A percentile compares a stretch with the other conserved stretches of the same genome.
phyloP scores from a whole-genome alignment of 2,113 vertebrate species.

The Gobiocypris rarus region DNA sequence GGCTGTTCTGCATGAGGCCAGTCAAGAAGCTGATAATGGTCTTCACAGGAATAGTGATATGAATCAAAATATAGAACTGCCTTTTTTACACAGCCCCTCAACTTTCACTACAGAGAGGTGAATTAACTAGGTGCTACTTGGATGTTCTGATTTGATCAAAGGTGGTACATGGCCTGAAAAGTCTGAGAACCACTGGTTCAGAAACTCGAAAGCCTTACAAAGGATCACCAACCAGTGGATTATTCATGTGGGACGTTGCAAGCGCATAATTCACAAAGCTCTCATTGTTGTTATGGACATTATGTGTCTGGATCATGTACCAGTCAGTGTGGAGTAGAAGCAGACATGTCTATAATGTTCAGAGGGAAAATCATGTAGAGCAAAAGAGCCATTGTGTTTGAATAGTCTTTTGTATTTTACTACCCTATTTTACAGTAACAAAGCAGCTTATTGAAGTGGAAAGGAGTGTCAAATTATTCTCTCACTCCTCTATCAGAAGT shows the following conservation, averaged over 20 bases:
- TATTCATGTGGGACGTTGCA: conserved; percentile 24
- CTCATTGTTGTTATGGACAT: conserved; percentile 8
- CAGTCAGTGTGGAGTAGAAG: conserved; percentile 24
- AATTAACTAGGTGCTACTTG: neutral
- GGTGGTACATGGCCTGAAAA: conserved; percentile 10
- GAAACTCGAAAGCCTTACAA: neutral
- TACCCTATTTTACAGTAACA: conserved; percentile 38
- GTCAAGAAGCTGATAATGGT: neutral
- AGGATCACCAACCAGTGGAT: conserved; percentile 2
- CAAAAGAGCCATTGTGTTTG: conserved; percentile 33
- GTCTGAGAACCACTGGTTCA: conserved; percentile 6
- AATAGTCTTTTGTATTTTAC: conserved; percentile 29
- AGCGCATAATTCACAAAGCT: conserved; percentile 25
- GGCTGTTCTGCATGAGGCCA: neutral
- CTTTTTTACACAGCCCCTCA: neutral
- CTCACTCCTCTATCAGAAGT: conserved; percentile 35
- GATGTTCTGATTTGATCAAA: neutral
- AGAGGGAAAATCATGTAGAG: conserved; percentile 32
- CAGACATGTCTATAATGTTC: conserved; percentile 23
- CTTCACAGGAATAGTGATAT: neutral
- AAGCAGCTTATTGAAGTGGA: conserved; percentile 32
- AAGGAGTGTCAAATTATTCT: conserved; percentile 25
- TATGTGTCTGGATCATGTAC: conserved; percentile 21
- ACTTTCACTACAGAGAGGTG: neutral
- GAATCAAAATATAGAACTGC: neutral